A percentile compares a stretch with the other conserved stretches of the same genome.
phyloP scores from a whole-genome alignment of 35 echinoderm and acorn worm genomes.

The Chiridota heheva region DNA sequence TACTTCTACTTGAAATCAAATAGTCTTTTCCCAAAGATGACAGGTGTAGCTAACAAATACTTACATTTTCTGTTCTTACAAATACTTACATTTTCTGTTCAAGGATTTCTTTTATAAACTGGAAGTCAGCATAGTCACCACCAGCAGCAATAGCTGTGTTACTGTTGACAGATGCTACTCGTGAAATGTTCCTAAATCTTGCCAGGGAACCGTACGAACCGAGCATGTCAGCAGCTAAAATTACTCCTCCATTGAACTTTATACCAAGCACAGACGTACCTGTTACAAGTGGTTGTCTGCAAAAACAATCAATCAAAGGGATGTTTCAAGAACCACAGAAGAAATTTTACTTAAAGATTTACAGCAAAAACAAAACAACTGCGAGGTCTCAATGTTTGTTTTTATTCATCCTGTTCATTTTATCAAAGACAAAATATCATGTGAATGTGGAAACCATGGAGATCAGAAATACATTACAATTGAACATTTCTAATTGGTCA shows the following conservation, averaged over 20 bases:
- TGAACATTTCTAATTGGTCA: too few species aligned
- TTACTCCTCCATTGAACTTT: slow-evolving; percentile 91
- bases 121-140: slow-evolving; percentile 96
- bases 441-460: too few species aligned
- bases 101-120: slow-evolving; percentile 76
- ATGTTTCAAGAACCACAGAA: background rate
- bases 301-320: background rate
- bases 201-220: slow-evolving; percentile 98
- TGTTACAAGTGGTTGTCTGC: slow-evolving; percentile 85
- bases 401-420: background rate
- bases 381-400: background rate
- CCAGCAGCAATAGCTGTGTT: slow-evolving; percentile 70
- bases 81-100: slow-evolving; percentile 98
- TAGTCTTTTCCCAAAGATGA: too few species aligned
- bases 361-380: background rate
- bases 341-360: background rate
- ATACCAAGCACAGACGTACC: slow-evolving; percentile 95
- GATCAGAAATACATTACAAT: too few species aligned
- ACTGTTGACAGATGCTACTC: slow-evolving; percentile 72
- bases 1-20: too few species aligned
- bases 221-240: slow-evolving; percentile 94
- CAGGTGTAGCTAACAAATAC: too few species aligned
- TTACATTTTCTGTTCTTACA: too few species aligned
- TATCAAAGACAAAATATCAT: too few species aligned
- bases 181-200: slow-evolving; percentile 78